Base-by-base conservation (phyloP, 2,113 vertebrate species). In the Anhinga rufa region DNA sequence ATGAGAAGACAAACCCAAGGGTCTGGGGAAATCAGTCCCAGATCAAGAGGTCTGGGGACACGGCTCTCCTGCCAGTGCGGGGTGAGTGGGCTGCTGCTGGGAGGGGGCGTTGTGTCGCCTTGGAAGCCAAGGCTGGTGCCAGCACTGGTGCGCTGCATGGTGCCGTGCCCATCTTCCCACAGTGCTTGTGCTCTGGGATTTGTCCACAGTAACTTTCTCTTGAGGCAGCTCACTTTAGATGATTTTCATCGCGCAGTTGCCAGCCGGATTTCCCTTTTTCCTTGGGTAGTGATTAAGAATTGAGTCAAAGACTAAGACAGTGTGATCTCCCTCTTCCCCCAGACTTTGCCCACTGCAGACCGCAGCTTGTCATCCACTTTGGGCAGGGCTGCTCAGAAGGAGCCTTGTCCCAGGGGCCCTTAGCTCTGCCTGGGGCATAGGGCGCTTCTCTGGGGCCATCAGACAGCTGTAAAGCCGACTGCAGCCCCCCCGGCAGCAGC, bases 381-480 rank as follows among this genome's bases (percentile, higher is more conserved):
- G 19, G 70, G 49, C 57, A 77, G 28, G 46, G 38, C 48, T 55
- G 64, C 62, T 48, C 17, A 22, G 65, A 15, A 38, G n/a, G 14
- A 46, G 44, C 49, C 28, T 18, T 64, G 49, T 46, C 49, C 66
- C 6, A 12, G 42, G 25, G 76, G 29, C 40, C 40, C 24, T 12
- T 11, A 9, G 55, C 65, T 60, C n/a, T 77, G 19, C 40, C 20
- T 0, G 1, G 78, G 36, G 17, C 18, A 6, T 1, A 2, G 42
- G 8, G 11, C 0, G 2, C 68, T 57, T 29, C n/a, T 14, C 24
- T 1, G 3, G 70, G 52, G 32, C 61, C 4, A 2, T 9, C 58
- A 58, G 51, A 7, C 21, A 14, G 62, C 46, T 36, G 52, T 26
- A 14, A 26, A 3, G 34, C 51, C 29, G 51, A 9, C 49, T 38